Evolutionary conservation across 1,140 invertebrate species (phyloP), one percentile per base, ranked within the genome.

Genomic region (Drosophila ogumai): DNA sequence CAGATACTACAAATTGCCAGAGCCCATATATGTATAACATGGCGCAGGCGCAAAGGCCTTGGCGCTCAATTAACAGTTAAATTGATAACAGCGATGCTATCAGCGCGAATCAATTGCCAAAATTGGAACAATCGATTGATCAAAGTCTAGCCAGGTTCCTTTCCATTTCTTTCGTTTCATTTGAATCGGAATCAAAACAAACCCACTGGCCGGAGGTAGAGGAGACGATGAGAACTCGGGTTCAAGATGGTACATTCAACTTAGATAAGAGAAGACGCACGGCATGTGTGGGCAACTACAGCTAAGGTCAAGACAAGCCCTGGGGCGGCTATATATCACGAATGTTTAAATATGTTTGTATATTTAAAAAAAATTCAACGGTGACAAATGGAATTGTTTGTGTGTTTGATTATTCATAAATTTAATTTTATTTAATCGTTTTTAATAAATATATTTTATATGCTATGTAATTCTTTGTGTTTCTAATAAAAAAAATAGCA

Each of bases 191-290:
- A 50, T 56, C 31, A 75, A 43, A 64, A 49, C 28, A 31, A 54
- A 54, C 4, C 6, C 41, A 64, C 40, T 55, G 17, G 44, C 9
- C 22, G 13, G 64, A 38, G 49, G 32, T 9, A 6, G 50, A 6
- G 12, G 32, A 52, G 50, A 8, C 50, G 19, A 55, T 0, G 17
- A 52, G 50, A 54, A 12, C 9, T 40, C 34, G 49, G 67, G 71
- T 75, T 58, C 71, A 66, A 67, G 72, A 36, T 56, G 36, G 55
- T 54, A 9, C 73, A 76, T 60, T 78, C 57, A 78, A 78, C 65
- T 49, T 50, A 41, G 54, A 72, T 59, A 59, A 58, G 31, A 57
- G 34, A 25, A 32, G 19, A 49, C 3, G 17, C 13, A 36, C n/a
- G 28, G n/a, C 13, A 25, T 34, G 25, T 41, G 19, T 19, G 15